phyloP scores from a whole-genome alignment of 2,888 invertebrate genomes.

The Macrosiphum euphorbiae region DNA sequence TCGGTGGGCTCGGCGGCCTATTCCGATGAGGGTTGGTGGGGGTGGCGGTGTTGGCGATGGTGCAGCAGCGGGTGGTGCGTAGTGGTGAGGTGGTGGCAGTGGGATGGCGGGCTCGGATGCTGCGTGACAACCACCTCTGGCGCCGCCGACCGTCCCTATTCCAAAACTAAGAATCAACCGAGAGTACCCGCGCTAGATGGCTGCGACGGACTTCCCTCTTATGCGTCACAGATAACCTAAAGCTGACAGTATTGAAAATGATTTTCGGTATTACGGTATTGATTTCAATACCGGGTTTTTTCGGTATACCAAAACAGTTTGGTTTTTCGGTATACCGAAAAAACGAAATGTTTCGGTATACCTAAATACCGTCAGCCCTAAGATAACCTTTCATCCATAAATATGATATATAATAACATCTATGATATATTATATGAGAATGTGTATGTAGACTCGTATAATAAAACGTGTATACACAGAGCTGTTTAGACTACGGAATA shows the following conservation, averaged over 20 bases:
- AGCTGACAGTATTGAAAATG: too few relatives aligned
- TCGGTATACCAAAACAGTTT: too few relatives aligned
- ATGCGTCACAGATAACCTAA: background rate
- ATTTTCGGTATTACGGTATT: too few relatives aligned
- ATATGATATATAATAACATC: background rate
- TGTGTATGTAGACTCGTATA: background rate
- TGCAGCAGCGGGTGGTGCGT: background rate
- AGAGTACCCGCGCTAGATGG: background rate
- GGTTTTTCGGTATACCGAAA: too few relatives aligned
- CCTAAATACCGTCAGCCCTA: too few relatives aligned
- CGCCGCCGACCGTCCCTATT: background rate
- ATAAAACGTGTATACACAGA: background rate
- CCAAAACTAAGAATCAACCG: constrained; percentile 42
- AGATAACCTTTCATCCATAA: background rate
- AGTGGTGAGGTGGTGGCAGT: background rate
- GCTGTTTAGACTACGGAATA: background rate
- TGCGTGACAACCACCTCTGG: constrained; percentile 45
- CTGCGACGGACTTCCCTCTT: background rate
- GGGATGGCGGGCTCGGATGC: constrained; percentile 24
- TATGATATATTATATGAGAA: background rate
- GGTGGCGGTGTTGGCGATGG: background rate
- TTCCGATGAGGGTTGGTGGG: background rate
- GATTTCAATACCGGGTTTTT: too few relatives aligned
- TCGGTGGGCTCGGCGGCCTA: constrained; percentile 26
- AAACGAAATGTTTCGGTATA: too few relatives aligned